Base-by-base conservation (phyloP, 2,113 vertebrate species). In the Lathamus discolor region DNA sequence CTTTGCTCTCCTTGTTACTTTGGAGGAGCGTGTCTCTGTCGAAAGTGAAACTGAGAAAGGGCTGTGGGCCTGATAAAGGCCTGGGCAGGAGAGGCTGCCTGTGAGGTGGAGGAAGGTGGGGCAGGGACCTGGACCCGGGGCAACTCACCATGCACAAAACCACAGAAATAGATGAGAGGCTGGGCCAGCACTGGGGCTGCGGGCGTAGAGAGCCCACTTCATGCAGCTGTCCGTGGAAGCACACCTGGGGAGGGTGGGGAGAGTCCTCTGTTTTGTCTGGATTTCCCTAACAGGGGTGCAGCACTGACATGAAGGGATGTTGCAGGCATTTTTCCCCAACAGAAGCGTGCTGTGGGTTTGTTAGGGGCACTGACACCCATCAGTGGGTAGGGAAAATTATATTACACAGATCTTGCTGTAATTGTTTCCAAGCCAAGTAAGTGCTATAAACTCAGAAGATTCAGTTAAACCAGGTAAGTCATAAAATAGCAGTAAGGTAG, bases 251-350 rank as follows among this genome's bases (percentile, higher is more conserved):
- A 23, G 29, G 3, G 23, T 3, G 5, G 11, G 35, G 51, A 67
- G 29, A 4, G 19, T 48, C 59, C 22, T n/a, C 44, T 7, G 28
- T 6, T 31, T 39, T 10, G 9, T 75, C 57, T 57, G 31, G 18
- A 9, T 61, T 72, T 82, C 74, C 35, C 24, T 19, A 37, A 9
- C 15, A 7, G 0, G 0, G 19, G 27, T 0, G 0, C 25, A 59
- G 46, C 37, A 12, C n/a, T 5, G 4, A 59, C 77, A 51, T 2
- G 4, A 67, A 11, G 20, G 33, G 20, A 7, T n/a, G 17, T 79
- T 33, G 22, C 20, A 37, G 51, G 57, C 4, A 0, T 66, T 39
- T 90, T 91, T 75, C 52, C 77, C 10, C 6, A 19, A 9, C 0
- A 5, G 27, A 76, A 61, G 10, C 1, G 16, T 2, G 3, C 49